phyloP scores from a whole-genome alignment of 2,888 invertebrate species.

The Stegana nigrithorax region DNA sequence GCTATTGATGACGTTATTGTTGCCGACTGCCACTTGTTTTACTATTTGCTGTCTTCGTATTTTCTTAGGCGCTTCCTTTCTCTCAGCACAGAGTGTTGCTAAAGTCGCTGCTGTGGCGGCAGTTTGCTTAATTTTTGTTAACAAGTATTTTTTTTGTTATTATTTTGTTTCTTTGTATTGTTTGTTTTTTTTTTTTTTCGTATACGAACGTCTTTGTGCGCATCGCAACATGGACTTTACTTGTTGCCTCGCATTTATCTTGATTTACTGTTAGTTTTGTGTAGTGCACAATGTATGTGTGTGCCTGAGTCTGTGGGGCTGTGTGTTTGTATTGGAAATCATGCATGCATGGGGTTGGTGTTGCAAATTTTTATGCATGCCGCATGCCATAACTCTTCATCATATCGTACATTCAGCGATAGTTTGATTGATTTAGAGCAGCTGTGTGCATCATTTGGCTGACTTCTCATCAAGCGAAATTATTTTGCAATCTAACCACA shows the following conservation, averaged over 20 bases:
- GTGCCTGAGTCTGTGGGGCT: not conserved
- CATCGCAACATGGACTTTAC: conserved; percentile 13
- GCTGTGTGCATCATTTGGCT: conserved; percentile 1
- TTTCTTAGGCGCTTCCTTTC: not conserved
- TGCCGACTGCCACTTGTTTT: not conserved
- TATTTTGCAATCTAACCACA: not conserved
- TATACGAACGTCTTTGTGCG: not conserved
- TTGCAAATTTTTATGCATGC: not conserved
- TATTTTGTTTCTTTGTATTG: not conserved
- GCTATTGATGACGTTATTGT: not conserved
- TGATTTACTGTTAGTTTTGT: conserved; percentile 24
- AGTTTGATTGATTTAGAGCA: conserved; percentile 17
- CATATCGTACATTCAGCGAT: not conserved
- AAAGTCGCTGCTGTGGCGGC: not conserved
- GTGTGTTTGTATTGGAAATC: not conserved
- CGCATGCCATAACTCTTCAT: not conserved
- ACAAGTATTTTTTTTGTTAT: conserved; percentile 5
- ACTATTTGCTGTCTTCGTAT: not conserved
- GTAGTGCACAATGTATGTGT: not conserved
- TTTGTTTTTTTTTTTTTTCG: not conserved
- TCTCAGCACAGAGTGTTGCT: not conserved
- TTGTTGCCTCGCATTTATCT: conserved; percentile 19
- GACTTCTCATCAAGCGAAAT: not conserved
- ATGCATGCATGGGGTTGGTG: conserved; percentile 2
- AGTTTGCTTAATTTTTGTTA: conserved; percentile 15